Conservation (phyloP, 2,888 invertebrate species). For the Cantharis lateralis region DNA sequence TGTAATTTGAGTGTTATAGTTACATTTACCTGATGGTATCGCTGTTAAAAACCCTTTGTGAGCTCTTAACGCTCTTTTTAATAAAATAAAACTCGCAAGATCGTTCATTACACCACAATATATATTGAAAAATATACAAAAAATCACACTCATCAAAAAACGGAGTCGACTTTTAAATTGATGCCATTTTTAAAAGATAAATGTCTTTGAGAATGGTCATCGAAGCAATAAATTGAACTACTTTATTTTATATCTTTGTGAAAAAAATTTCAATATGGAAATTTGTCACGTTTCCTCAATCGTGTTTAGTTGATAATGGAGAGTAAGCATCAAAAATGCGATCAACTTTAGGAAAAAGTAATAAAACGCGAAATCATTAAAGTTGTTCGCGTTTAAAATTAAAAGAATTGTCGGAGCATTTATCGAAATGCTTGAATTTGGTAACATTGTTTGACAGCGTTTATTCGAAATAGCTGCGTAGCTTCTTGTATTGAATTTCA, state of each 20-base stretch:
- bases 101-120: no score
- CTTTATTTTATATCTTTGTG: background rate
- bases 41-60: no score
- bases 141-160: background rate
- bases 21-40: no score
- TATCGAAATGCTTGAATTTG: conserved; percentile 11
- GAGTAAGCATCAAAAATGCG: background rate
- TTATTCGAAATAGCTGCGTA: background rate
- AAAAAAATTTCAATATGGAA: background rate
- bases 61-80: no score
- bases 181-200: background rate
- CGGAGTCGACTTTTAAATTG: background rate
- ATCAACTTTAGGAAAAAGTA: background rate
- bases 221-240: background rate
- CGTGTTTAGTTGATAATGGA: background rate
- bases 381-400: background rate
- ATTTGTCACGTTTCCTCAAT: background rate
- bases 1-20: no score
- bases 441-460: conserved; percentile 6
- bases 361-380: background rate
- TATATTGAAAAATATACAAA: background rate
- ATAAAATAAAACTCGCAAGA: no score
- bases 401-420: background rate
- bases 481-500: conserved; percentile 19
- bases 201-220: background rate